phyloP scores from a whole-genome alignment of 2,888 invertebrate genomes.

The Drosophila yooni region DNA sequence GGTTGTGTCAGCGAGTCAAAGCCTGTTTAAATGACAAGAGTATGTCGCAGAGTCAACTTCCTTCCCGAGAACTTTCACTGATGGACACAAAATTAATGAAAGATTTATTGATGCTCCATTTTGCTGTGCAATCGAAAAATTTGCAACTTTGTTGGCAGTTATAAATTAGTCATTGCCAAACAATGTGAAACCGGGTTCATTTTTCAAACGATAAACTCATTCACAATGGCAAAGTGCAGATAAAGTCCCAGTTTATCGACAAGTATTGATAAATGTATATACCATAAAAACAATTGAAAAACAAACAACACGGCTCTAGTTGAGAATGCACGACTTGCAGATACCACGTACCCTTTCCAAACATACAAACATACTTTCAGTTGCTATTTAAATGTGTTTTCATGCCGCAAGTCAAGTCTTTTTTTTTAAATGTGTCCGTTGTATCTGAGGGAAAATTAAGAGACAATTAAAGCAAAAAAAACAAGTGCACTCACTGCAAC shows the following conservation, averaged over 20 bases:
- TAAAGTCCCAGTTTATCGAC: slow-evolving; percentile 23
- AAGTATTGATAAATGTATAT: slow-evolving; percentile 19
- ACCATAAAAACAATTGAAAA: slow-evolving; percentile 1
- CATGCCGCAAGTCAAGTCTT: background rate
- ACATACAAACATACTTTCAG: background rate
- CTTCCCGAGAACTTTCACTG: slow-evolving; percentile 16
- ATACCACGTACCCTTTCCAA: background rate
- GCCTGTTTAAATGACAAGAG: slow-evolving; percentile 54
- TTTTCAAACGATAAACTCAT: slow-evolving; percentile 51
- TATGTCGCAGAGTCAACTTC: slow-evolving; percentile 22
- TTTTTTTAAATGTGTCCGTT: background rate
- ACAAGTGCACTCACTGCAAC: background rate
- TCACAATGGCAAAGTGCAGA: slow-evolving; percentile 21
- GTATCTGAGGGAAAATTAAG: background rate
- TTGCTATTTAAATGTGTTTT: background rate
- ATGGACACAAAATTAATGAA: slow-evolving; percentile 59
- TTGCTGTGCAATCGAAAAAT: slow-evolving; percentile 43
- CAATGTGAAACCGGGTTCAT: slow-evolving; percentile 48
- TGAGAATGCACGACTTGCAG: background rate
- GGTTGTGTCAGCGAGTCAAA: slow-evolving; percentile 44
- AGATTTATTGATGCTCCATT: slow-evolving; percentile 65
- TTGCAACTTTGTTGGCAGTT: slow-evolving; percentile 59
- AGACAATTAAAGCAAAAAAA: background rate
- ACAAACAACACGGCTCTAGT: background rate
- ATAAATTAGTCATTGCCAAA: slow-evolving; percentile 62